Conservation (phyloP, 2,113 vertebrate species). For the Hippocampus guttulatus region DNA sequence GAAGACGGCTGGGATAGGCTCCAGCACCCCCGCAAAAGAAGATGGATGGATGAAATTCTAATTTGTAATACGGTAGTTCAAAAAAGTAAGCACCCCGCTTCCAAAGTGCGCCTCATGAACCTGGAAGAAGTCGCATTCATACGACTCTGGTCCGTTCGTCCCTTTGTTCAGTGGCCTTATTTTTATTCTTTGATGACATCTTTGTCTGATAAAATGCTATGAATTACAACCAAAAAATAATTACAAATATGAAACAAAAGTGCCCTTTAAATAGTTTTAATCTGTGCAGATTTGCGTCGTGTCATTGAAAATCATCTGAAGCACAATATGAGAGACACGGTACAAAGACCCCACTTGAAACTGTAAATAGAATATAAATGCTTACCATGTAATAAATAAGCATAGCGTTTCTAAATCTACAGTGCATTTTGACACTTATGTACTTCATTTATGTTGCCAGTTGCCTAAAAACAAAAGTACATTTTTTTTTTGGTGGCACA, state of each 20-base stretch:
- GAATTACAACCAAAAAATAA: neutral
- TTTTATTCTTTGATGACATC: too few species aligned
- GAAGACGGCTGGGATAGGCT: too few species aligned
- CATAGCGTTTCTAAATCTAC: slow-evolving; percentile 22
- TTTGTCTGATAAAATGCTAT: neutral
- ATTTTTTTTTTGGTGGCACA: neutral
- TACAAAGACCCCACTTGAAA: neutral
- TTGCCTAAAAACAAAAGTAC: neutral
- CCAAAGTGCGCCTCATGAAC: too few species aligned
- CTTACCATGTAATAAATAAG: slow-evolving; percentile 5
- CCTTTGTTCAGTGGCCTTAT: too few species aligned
- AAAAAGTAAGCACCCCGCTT: too few species aligned
- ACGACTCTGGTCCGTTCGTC: too few species aligned
- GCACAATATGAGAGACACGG: neutral
- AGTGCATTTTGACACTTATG: slow-evolving; percentile 35
- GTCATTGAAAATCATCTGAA: neutral
- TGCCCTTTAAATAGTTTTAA: neutral
- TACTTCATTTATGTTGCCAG: neutral
- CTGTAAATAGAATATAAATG: slow-evolving; percentile 12
- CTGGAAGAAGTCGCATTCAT: too few species aligned
- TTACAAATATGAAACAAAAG: neutral
- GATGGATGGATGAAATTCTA: too few species aligned
- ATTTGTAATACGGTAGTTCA: too few species aligned
- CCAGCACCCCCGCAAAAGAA: too few species aligned
- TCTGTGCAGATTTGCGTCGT: neutral